These are phyloP conservation scores for Myzus persicae DNA, from an alignment of 1,140 invertebrate genomes.

Conservation along the genomic window DNA sequence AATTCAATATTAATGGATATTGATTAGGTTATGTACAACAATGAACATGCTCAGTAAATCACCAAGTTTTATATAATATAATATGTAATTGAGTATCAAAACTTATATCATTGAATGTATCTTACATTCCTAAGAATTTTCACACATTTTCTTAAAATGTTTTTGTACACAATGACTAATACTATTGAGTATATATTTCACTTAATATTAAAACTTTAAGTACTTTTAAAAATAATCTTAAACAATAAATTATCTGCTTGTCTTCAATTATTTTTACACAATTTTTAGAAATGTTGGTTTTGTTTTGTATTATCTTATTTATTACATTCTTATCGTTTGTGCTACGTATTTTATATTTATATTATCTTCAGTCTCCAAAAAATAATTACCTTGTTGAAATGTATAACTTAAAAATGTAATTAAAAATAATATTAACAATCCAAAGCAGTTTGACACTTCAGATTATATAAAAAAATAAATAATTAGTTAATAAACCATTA, in stretches of 20 bases:
- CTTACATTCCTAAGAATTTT: too few relatives aligned
- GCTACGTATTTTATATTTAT: not conserved
- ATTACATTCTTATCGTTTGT: not conserved
- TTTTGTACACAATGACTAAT: not conserved
- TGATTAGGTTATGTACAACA: too few relatives aligned
- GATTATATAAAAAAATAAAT: too few relatives aligned
- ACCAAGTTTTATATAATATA: too few relatives aligned
- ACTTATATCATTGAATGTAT: not conserved
- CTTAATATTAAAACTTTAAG: too few relatives aligned
- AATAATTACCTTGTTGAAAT: not conserved
- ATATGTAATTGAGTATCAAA: not conserved
- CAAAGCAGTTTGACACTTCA: too few relatives aligned
- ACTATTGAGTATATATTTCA: not conserved
- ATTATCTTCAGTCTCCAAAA: not conserved
- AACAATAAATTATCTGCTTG: not conserved
- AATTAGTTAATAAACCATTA: not conserved
- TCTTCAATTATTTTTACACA: not conserved
- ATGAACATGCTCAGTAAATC: too few relatives aligned
- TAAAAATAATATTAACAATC: not conserved
- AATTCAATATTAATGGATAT: too few relatives aligned
- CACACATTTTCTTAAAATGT: too few relatives aligned
- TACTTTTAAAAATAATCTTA: not conserved
- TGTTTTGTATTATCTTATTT: not conserved
- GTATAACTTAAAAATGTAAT: not conserved
- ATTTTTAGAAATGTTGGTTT: not conserved